Evolutionary conservation across 2,113 vertebrate genomes (phyloP).

Genomic region (Oxyura jamaicensis): DNA sequence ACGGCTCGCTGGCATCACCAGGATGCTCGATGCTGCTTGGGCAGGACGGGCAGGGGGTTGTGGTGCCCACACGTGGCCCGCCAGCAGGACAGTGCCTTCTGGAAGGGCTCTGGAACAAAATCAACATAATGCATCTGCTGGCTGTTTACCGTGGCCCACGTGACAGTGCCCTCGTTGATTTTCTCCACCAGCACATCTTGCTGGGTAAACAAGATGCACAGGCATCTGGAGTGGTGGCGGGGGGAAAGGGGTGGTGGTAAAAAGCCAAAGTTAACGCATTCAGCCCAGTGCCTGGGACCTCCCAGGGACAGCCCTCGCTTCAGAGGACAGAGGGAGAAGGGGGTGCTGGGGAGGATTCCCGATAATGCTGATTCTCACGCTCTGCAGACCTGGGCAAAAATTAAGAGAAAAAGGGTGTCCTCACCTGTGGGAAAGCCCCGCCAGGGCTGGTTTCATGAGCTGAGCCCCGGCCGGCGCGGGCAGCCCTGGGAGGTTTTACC

Average conservation of each 20-base stretch:
- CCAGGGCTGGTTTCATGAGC: background rate
- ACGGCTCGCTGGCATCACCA: rapidly evolving
- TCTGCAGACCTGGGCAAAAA: background rate
- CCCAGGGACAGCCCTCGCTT: background rate
- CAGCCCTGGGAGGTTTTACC: background rate
- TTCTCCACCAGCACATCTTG: conserved; percentile 60
- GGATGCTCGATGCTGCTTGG: background rate
- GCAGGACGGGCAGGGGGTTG: background rate
- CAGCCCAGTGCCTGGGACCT: background rate
- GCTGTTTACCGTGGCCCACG: conserved; percentile 76
- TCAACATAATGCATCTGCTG: conserved; percentile 79
- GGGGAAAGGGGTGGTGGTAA: conserved; percentile 50
- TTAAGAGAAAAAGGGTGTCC: background rate
- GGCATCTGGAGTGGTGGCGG: conserved; percentile 48
- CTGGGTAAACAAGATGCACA: conserved; percentile 75
- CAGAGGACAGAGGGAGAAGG: rapidly evolving
- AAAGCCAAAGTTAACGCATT: background rate
- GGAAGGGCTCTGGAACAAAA: conserved; percentile 77
- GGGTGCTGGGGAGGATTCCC: background rate
- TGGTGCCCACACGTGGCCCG: background rate
- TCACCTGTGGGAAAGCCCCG: background rate
- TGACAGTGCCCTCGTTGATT: conserved; percentile 51
- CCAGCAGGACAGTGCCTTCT: conserved; percentile 69
- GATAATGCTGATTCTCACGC: rapidly evolving
- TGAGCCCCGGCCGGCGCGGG: background rate